Evolutionary conservation across 2,797 vertebrate species (phyloP).

Genomic region (Kryptolebias ocellatus): DNA sequence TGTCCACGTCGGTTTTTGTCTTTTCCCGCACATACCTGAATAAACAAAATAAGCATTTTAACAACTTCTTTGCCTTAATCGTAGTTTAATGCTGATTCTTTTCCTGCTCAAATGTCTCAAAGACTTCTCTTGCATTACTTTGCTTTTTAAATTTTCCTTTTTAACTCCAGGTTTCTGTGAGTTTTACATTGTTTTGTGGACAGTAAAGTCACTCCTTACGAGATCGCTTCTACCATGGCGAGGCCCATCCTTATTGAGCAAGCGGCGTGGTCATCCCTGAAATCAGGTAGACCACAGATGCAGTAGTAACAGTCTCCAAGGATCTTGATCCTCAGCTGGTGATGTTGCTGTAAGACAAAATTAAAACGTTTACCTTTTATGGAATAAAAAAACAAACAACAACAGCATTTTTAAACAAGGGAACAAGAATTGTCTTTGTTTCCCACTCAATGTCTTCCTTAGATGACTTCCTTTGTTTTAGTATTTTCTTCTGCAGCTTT

Average conservation of each 20-base stretch:
- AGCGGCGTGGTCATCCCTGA: slow-evolving; percentile 91
- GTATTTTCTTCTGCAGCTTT: too few relatives aligned
- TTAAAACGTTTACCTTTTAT: neutral
- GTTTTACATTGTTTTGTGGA: neutral
- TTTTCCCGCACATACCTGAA: slow-evolving; percentile 92
- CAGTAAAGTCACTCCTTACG: slow-evolving; percentile 80
- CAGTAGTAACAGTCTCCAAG: slow-evolving; percentile 97
- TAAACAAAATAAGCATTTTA: neutral
- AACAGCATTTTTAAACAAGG: too few relatives aligned
- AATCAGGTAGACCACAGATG: slow-evolving; percentile 94
- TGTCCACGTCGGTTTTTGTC: slow-evolving; percentile 92
- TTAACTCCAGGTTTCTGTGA: fast-evolving
- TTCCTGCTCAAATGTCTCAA: neutral
- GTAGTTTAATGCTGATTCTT: neutral
- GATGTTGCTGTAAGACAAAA: slow-evolving; percentile 82
- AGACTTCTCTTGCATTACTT: too few relatives aligned
- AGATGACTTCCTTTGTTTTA: too few relatives aligned
- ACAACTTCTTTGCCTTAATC: too few relatives aligned
- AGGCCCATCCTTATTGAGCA: slow-evolving; percentile 96
- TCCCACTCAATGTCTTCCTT: too few relatives aligned
- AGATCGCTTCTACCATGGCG: slow-evolving; percentile 95
- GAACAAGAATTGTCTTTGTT: too few relatives aligned
- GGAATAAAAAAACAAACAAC: too few relatives aligned
- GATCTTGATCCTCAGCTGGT: slow-evolving; percentile 95
- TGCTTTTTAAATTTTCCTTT: too few relatives aligned